Percentiles rank a stretch among this genome's conserved stretches.
These are phyloP conservation scores for Plectropomus leopardus DNA, from an alignment of 2,113 vertebrate species.

Conservation along the genomic window DNA sequence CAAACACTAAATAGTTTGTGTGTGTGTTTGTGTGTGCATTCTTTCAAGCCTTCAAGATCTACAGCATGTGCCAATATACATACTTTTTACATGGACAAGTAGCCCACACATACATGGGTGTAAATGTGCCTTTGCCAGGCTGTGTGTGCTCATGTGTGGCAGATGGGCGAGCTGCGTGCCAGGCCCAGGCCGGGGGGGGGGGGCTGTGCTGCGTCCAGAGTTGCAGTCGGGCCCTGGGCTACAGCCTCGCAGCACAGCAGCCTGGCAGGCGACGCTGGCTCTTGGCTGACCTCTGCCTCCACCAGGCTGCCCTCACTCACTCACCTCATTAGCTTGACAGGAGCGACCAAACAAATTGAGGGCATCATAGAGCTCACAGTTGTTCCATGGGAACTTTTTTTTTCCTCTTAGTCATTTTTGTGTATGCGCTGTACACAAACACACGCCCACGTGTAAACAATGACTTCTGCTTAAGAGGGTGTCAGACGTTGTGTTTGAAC, in stretches of 20 bases:
- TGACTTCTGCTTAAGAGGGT: conserved; percentile 52
- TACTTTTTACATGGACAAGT: conserved; percentile 39
- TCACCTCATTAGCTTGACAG: conserved; percentile 84
- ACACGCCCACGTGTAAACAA: conserved; percentile 66
- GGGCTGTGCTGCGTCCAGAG: conserved; percentile 54
- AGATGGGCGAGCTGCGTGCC: conserved; percentile 65
- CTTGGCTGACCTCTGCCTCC: conserved; percentile 81
- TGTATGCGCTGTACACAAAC: conserved; percentile 62
- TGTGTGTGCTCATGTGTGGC: conserved; percentile 57
- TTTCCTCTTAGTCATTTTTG: conserved; percentile 36
- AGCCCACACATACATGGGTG: conserved; percentile 23
- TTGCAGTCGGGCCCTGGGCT: conserved; percentile 38
- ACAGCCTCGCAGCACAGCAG: conserved; percentile 62
- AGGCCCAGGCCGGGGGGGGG: conserved; percentile 48
- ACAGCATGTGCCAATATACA: conserved; percentile 28
- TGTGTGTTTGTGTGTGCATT: conserved; percentile 39
- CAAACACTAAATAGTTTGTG: conserved; percentile 38
- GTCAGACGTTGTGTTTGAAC: conserved; percentile 49
- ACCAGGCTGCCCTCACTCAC: conserved; percentile 74
- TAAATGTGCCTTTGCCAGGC: conserved; percentile 38
- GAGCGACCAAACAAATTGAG: conserved; percentile 76
- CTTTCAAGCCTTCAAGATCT: conserved; percentile 17
- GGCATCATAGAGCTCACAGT: conserved; percentile 69
- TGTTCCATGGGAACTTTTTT: conserved; percentile 68
- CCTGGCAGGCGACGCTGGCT: conserved; percentile 72